Percentiles rank a stretch among this genome's conserved stretches.
Conservation (phyloP, 2,888 invertebrate genomes). For the Parnassius orleans region DNA sequence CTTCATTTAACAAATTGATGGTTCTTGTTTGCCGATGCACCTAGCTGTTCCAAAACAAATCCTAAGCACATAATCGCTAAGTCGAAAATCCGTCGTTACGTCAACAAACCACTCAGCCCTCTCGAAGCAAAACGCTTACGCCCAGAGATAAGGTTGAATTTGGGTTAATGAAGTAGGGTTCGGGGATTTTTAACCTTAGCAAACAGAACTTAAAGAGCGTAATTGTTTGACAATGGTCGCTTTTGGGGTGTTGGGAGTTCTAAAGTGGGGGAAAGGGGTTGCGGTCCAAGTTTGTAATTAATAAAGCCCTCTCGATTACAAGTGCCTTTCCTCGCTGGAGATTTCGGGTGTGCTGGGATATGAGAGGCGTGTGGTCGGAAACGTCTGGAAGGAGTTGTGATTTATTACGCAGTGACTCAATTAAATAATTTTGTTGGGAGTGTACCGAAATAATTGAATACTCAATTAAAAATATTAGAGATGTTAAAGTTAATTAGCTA, state of each 20-base stretch:
- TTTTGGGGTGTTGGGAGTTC: conserved; percentile 24
- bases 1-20: conserved; percentile 80
- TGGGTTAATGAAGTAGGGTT: conserved; percentile 49
- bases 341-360: conserved; percentile 43
- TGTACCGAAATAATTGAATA: no score
- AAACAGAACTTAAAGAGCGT: conserved; percentile 55
- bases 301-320: conserved; percentile 80
- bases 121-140: conserved; percentile 50
- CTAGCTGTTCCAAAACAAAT: conserved; percentile 40
- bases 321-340: conserved; percentile 71
- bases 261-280: conserved; percentile 45
- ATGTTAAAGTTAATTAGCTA: no score
- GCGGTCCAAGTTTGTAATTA: conserved; percentile 80
- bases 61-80: conserved; percentile 42
- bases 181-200: conserved; percentile 67
- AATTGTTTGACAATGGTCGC: conserved; percentile 49
- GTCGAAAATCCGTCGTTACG: conserved; percentile 46
- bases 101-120: conserved; percentile 30
- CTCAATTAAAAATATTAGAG: no score
- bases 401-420: conserved; percentile 10
- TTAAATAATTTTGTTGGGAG: neutral
- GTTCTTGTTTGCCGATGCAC: conserved; percentile 47
- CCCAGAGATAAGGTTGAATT: conserved; percentile 75
- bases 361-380: conserved; percentile 28
- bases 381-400: conserved; percentile 28